phyloP scores from a whole-genome alignment of 2,888 invertebrate species.

The Mesorhabditis belari region DNA sequence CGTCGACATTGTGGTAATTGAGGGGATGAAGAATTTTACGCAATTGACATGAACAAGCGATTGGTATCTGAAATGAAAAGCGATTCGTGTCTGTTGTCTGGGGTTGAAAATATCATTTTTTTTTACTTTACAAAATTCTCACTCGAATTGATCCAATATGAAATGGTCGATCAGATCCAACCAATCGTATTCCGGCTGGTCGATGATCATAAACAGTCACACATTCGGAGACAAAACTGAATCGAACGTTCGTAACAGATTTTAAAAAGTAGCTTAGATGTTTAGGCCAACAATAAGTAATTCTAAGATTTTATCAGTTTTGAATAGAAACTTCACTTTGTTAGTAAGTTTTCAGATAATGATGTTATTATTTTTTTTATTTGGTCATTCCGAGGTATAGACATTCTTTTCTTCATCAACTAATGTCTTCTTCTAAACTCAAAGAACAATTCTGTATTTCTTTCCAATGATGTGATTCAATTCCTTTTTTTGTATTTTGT shows the following conservation, averaged over 20 bases:
- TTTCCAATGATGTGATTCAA: too few relatives aligned
- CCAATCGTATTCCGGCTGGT: conserved; percentile 34
- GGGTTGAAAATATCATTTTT: neutral
- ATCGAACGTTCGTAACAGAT: neutral
- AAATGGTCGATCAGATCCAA: conserved; percentile 18
- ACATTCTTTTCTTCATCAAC: too few relatives aligned
- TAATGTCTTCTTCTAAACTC: too few relatives aligned
- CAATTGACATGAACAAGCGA: conserved; percentile 40
- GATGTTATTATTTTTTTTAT: too few relatives aligned
- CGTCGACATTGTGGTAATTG: neutral
- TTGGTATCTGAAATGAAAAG: conserved; percentile 23
- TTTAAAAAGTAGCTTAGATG: neutral
- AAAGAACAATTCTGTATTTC: too few relatives aligned
- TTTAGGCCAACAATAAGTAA: neutral
- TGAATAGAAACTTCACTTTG: too few relatives aligned
- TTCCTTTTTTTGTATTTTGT: too few relatives aligned
- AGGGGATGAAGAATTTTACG: conserved; percentile 6
- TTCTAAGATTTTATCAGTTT: too few relatives aligned
- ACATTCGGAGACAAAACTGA: conserved; percentile 45
- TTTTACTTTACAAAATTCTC: neutral
- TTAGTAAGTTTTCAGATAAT: too few relatives aligned
- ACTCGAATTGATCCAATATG: conserved; percentile 24
- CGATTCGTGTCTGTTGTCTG: neutral
- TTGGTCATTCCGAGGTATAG: too few relatives aligned
- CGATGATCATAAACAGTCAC: conserved; percentile 41